Conservation (phyloP, 2,888 invertebrate genomes). For the Hydraecia micacea region DNA sequence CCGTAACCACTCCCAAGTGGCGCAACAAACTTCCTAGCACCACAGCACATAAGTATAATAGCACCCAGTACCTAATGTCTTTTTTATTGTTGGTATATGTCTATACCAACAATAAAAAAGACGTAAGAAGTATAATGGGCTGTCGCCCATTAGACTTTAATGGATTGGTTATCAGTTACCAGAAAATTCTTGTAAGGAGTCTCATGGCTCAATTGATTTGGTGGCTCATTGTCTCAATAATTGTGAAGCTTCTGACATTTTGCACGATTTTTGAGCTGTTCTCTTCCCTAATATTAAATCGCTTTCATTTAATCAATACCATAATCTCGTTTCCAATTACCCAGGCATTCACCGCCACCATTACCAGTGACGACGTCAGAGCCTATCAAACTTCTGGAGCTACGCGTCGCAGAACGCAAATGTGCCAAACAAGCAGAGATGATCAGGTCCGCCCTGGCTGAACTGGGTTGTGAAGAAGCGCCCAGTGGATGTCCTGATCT, state of each 20-base stretch:
- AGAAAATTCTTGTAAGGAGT: background rate
- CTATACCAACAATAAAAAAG: too few relatives aligned
- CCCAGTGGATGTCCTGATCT: conserved; percentile 96
- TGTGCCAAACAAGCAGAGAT: conserved; percentile 95
- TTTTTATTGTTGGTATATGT: too few relatives aligned
- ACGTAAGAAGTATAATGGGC: too few relatives aligned
- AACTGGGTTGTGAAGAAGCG: conserved; percentile 96
- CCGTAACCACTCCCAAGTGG: too few relatives aligned
- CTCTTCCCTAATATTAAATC: background rate
- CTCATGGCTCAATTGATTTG: background rate
- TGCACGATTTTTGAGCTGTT: background rate
- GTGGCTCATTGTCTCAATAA: background rate
- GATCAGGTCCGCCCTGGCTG: conserved; percentile 95
- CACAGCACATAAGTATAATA: too few relatives aligned
- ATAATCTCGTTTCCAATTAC: background rate
- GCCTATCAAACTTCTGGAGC: conserved; percentile 94
- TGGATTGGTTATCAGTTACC: background rate
- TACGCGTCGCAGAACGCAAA: conserved; percentile 95
- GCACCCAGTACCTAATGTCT: too few relatives aligned
- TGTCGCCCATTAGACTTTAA: too few relatives aligned
- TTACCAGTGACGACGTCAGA: conserved; percentile 87
- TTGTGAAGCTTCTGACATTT: background rate
- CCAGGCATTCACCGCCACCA: conserved; percentile 88
- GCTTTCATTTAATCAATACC: background rate
- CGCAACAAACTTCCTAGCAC: too few relatives aligned